Percentiles rank a stretch among this genome's conserved stretches.
phyloP scores from a whole-genome alignment of 2,888 invertebrate species.

The Tineola bisselliella region DNA sequence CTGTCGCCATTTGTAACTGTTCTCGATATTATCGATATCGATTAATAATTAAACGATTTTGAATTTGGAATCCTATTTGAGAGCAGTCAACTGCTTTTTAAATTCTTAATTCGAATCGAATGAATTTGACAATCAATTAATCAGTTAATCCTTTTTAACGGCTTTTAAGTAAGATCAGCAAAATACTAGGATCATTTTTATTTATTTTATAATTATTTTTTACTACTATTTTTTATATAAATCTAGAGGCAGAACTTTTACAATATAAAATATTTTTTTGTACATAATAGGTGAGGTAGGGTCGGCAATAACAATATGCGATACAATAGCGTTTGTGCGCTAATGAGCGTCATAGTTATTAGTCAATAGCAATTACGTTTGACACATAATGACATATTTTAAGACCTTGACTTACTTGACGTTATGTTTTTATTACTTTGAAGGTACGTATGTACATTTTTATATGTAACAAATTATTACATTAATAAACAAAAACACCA shows the following conservation, averaged over 20 bases:
- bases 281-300: too few relatives aligned
- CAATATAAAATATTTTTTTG: too few relatives aligned
- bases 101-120: slow-evolving; percentile 8
- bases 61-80: slow-evolving; percentile 8
- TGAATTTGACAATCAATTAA: slow-evolving; percentile 9
- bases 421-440: neutral
- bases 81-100: neutral
- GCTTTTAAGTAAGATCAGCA: neutral
- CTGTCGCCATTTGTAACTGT: slow-evolving; percentile 31
- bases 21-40: slow-evolving; percentile 31
- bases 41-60: slow-evolving; percentile 36
- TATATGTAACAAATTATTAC: neutral
- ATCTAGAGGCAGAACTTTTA: too few relatives aligned
- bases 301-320: too few relatives aligned
- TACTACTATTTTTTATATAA: too few relatives aligned
- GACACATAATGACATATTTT: neutral
- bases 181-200: too few relatives aligned
- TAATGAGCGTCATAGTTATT: slow-evolving; percentile 1
- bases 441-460: neutral
- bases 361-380: neutral
- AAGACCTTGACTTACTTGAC: slow-evolving; percentile 2
- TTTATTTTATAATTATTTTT: too few relatives aligned
- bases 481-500: too few relatives aligned
- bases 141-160: neutral
- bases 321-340: neutral